Conservation (phyloP, 1,140 invertebrate species). For the Belonocnema kinseyi region DNA sequence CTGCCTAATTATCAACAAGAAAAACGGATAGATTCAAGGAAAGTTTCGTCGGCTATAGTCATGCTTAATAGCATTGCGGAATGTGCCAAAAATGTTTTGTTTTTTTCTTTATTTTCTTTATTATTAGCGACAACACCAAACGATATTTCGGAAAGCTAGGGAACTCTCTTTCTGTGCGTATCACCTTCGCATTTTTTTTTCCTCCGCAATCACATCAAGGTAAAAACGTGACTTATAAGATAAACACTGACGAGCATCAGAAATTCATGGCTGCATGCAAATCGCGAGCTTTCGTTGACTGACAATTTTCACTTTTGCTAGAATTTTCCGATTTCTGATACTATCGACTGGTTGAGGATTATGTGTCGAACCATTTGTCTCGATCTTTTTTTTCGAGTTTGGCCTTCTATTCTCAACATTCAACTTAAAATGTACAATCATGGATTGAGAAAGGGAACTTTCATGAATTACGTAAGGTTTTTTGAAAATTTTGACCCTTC, state of each 20-base stretch:
- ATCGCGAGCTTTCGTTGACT: too few species aligned
- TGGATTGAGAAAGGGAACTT: too few species aligned
- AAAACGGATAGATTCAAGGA: constrained; percentile 11
- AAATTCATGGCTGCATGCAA: constrained; percentile 13
- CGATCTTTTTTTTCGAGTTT: too few species aligned
- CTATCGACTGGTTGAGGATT: constrained; percentile 30
- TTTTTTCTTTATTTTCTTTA: constrained; percentile 31
- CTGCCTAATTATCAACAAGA: constrained; percentile 15
- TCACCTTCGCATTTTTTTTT: constrained; percentile 15
- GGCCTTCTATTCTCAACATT: too few species aligned
- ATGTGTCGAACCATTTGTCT: constrained; percentile 2
- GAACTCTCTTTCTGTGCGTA: constrained; percentile 40
- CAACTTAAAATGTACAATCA: too few species aligned
- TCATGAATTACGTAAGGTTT: too few species aligned
- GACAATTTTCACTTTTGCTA: too few species aligned
- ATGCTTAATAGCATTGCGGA: constrained; percentile 45
- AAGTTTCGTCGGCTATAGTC: neutral
- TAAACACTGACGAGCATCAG: constrained; percentile 36
- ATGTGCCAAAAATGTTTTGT: constrained; percentile 53
- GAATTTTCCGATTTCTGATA: too few species aligned
- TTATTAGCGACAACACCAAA: constrained; percentile 36
- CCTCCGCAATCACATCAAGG: neutral
- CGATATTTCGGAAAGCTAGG: constrained; percentile 42
- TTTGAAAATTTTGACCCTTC: too few species aligned
- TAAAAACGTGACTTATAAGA: constrained; percentile 34